phyloP scores from a whole-genome alignment of 2,888 invertebrate genomes.

The Leptodirus hochenwartii region DNA sequence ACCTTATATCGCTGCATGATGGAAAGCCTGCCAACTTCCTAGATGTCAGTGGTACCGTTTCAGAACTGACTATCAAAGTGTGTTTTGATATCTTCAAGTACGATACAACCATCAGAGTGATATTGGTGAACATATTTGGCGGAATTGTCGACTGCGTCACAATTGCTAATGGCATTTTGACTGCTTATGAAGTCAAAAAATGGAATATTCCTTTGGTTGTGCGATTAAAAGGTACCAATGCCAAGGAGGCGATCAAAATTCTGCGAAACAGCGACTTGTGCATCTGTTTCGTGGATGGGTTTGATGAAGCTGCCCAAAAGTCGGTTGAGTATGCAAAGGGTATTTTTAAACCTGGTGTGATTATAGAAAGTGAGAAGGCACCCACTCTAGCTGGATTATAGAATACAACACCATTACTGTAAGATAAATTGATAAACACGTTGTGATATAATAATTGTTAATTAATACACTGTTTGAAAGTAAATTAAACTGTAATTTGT shows the following conservation, averaged over 20 bases:
- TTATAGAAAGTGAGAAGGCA: no score
- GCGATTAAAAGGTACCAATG: conserved; percentile 82
- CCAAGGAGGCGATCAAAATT: conserved; percentile 55
- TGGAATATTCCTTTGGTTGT: conserved; percentile 73
- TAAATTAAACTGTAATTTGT: no score
- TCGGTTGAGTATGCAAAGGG: no score
- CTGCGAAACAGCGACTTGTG: conserved; percentile 60
- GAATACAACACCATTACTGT: no score
- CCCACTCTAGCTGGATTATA: no score
- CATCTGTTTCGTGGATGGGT: conserved; percentile 56
- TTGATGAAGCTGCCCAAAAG: conserved; percentile 88
- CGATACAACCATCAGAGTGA: conserved; percentile 72
- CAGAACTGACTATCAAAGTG: conserved; percentile 72
- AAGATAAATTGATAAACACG: no score
- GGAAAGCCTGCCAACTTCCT: conserved; percentile 91
- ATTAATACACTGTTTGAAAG: no score
- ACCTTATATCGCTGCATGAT: conserved; percentile 82
- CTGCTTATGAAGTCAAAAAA: conserved; percentile 60
- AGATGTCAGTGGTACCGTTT: conserved; percentile 86
- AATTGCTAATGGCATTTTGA: conserved; percentile 79
- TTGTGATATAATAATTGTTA: no score
- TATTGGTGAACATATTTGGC: conserved; percentile 92
- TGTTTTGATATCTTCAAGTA: conserved; percentile 70
- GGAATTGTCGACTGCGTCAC: conserved; percentile 93
- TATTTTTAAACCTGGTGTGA: no score